phyloP scores from a whole-genome alignment of 2,888 invertebrate genomes.

The Bhutanitis thaidina region DNA sequence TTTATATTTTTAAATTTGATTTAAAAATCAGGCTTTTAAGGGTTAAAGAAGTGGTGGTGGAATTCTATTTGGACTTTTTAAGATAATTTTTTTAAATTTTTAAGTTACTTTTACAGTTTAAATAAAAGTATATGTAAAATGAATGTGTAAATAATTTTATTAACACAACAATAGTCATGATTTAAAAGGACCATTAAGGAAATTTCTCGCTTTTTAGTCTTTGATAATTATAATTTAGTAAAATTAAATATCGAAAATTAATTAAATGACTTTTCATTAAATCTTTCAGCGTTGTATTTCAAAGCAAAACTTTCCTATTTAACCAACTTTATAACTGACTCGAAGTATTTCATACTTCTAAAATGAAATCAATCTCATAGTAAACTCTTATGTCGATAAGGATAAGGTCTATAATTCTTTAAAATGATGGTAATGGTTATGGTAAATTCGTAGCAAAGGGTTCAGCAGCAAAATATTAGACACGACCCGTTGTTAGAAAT shows the following conservation, averaged over 20 bases:
- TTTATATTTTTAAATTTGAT: too few species aligned
- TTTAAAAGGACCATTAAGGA: too few species aligned
- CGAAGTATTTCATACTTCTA: constrained; percentile 25
- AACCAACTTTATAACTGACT: constrained; percentile 48
- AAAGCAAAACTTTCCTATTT: constrained; percentile 47
- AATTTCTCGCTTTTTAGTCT: background rate
- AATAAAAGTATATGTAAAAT: too few species aligned
- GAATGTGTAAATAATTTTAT: too few species aligned
- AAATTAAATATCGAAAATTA: constrained; percentile 31
- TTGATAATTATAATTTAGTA: constrained; percentile 14
- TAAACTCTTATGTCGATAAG: constrained; percentile 22
- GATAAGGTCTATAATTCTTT: constrained; percentile 13
- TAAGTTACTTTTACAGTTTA: too few species aligned
- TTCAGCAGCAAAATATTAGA: constrained; percentile 57
- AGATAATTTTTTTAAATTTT: too few species aligned
- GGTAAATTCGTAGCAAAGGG: constrained; percentile 30
- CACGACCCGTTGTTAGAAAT: constrained; percentile 70
- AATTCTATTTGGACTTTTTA: too few species aligned
- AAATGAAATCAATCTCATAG: background rate
- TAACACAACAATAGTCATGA: too few species aligned
- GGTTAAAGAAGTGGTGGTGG: too few species aligned
- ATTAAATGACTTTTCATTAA: constrained; percentile 49
- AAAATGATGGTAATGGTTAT: background rate
- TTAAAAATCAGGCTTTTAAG: too few species aligned
- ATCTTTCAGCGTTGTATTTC: constrained; percentile 28